Conservation (phyloP, 2,797 vertebrate species). For the Vultur gryphus region DNA sequence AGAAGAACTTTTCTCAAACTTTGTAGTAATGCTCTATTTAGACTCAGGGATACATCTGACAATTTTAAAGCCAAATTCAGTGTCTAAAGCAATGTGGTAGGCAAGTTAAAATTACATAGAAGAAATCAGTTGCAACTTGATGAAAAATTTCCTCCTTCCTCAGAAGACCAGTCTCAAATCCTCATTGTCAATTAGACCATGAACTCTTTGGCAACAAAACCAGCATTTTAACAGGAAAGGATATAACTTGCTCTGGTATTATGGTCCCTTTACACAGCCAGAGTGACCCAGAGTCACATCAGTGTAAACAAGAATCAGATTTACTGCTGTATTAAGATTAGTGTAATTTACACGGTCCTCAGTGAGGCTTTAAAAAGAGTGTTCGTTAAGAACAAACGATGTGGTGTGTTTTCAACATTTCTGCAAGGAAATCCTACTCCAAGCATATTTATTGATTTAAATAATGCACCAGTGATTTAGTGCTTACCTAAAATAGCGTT, state of each 20-base stretch:
- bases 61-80: not conserved
- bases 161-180: not conserved
- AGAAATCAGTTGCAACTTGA: not conserved
- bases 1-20: not conserved
- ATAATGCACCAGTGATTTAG: not conserved
- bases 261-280: not conserved
- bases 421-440: not conserved
- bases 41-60: not conserved
- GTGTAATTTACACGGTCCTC: not conserved
- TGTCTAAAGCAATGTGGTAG: not conserved
- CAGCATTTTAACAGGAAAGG: not conserved
- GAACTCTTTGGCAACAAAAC: not conserved
- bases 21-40: not conserved
- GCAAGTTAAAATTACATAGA: not conserved
- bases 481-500: not conserved
- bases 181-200: not conserved
- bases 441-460: conserved; percentile 10
- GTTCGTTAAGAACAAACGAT: not conserved
- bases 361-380: not conserved
- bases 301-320: not conserved
- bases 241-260: not conserved
- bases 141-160: not conserved
- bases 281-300: not conserved
- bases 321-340: not conserved
- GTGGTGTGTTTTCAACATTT: not conserved